Base-by-base conservation (phyloP, 2,888 invertebrate genomes). In the Agonopterix heracliana region DNA sequence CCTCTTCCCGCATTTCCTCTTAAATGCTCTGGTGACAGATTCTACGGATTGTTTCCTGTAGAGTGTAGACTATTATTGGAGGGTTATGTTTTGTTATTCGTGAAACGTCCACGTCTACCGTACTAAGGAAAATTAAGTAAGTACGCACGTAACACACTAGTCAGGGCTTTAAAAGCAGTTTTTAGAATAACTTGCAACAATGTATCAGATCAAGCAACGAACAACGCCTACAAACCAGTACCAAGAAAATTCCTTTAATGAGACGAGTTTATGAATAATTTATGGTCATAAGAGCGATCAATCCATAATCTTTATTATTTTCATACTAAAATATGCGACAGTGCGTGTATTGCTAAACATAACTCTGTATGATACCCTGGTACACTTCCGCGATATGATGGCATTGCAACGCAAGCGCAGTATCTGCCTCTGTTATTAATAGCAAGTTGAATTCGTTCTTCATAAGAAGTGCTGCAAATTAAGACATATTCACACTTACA, bases 401-500 rank as follows among this genome's bases (percentile, higher is more conserved):
- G 60, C 64, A 66, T 68, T 71, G 71, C 68, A 65, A 26, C 45
- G 45, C 51, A 49, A 36, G 46, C 45, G 50, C 40, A 53, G 63
- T 64, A 65, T 62, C 57, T 59, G 59, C 65, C 67, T 66, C 59
- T 58, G 63, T 72, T 73, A 77, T 75, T 77, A 78, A 74, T 75
- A 71, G 68, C 64, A 74, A 73, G 78, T 67, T 73, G 75, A 74
- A 75, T 74, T 74, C 73, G 81, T 78, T 71, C 60, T 12, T 77
- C 81, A 81, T 83, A 81, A 78, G 26, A 26, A 7, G 5, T 26
- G 7, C 5, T 5, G 26, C 26, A 26, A 26, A 26, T 26, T 7
- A 26, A 7, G 26, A 1, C 5, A 26, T 26, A 26, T 26, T 26
- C 26, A 26, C 7, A 26, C 26, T 26, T 26, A 26, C 26, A 26